These are phyloP conservation scores for Noctua comes DNA, from an alignment of 2,888 invertebrate species.

Conservation along the genomic window DNA sequence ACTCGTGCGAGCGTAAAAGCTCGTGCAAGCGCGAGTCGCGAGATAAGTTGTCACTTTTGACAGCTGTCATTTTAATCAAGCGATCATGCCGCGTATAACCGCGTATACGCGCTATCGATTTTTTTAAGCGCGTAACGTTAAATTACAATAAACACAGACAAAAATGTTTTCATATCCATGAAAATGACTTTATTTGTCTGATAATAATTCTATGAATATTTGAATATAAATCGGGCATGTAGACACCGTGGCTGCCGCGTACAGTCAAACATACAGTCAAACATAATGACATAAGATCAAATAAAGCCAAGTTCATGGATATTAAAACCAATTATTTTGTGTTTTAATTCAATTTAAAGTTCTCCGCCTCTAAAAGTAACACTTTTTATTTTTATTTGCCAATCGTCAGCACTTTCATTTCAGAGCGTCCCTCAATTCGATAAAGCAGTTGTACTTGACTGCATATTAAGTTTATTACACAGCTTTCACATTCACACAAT, in stretches of 20 bases:
- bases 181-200: too few relatives aligned
- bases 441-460: slow-evolving; percentile 27
- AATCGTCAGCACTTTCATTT: slow-evolving; percentile 48
- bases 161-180: background rate
- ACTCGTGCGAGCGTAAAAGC: too few relatives aligned
- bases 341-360: background rate
- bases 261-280: too few relatives aligned
- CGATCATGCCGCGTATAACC: too few relatives aligned
- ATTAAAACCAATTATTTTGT: background rate
- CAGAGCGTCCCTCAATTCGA: slow-evolving; percentile 28
- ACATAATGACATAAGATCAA: background rate
- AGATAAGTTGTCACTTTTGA: too few relatives aligned
- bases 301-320: background rate
- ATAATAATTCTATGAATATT: too few relatives aligned
- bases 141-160: background rate
- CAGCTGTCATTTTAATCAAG: too few relatives aligned
- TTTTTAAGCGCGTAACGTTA: too few relatives aligned
- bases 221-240: too few relatives aligned
- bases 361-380: background rate
- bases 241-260: too few relatives aligned
- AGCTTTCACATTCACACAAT: slow-evolving; percentile 51
- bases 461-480: slow-evolving; percentile 30
- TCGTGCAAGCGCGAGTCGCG: too few relatives aligned
- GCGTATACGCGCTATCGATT: too few relatives aligned
- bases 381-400: background rate